A percentile compares a stretch with the other conserved stretches of the same genome.
These are phyloP conservation scores for Typhlomys cinereus DNA, from an alignment of 2,113 vertebrate species.

Conservation along the genomic window DNA sequence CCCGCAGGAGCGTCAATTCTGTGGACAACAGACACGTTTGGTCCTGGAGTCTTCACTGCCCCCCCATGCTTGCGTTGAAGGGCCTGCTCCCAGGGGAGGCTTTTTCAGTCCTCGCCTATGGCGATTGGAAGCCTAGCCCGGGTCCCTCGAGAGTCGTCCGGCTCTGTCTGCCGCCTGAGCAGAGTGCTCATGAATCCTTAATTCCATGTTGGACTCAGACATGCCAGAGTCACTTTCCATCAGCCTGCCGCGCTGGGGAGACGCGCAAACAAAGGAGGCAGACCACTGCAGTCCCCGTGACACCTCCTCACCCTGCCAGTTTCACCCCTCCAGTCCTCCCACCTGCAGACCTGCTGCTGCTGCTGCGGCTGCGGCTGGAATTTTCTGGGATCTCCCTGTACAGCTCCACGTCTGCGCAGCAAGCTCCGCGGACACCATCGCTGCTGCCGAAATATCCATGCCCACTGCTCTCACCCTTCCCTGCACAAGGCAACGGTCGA, in stretches of 20 bases:
- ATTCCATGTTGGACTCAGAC: slow-evolving; percentile 76
- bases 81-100: slow-evolving; percentile 60
- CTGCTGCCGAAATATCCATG: slow-evolving; percentile 21
- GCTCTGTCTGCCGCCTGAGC: slow-evolving; percentile 57
- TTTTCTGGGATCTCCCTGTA: background rate
- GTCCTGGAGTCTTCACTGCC: background rate
- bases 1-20: background rate
- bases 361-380: background rate
- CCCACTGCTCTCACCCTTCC: background rate
- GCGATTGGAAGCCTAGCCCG: slow-evolving; percentile 62
- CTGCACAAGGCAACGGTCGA: background rate
- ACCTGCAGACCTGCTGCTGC: background rate
- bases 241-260: slow-evolving; percentile 70
- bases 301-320: too few species aligned
- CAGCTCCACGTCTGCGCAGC: background rate
- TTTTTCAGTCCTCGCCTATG: slow-evolving; percentile 81
- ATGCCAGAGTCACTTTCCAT: slow-evolving; percentile 82
- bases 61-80: slow-evolving; percentile 36
- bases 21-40: background rate
- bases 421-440: background rate
- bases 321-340: background rate
- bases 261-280: slow-evolving; percentile 63
- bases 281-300: slow-evolving; percentile 53
- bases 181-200: slow-evolving; percentile 84
- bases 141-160: slow-evolving; percentile 80